Evolutionary conservation across 2,113 vertebrate species (phyloP).

Genomic region (Rhinolophus sinicus): DNA sequence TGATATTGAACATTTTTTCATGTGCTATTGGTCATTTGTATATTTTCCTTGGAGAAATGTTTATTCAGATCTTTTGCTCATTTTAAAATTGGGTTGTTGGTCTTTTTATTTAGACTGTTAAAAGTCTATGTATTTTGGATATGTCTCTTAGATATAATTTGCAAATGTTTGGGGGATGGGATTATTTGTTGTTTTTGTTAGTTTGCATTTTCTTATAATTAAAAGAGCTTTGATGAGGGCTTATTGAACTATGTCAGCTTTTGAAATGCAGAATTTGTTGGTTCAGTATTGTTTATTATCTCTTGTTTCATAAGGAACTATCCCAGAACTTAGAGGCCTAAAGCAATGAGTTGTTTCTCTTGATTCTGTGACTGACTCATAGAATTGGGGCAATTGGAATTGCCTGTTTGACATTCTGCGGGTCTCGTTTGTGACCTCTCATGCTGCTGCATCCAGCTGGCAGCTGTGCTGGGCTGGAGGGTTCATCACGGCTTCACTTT

Average conservation of each 20-base stretch:
- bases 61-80: not conserved
- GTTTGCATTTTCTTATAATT: slow-evolving; percentile 8
- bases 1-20: not conserved
- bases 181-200: not conserved
- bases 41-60: not conserved
- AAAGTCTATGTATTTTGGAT: not conserved
- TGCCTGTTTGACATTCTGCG: not conserved
- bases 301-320: not conserved
- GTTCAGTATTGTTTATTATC: not conserved
- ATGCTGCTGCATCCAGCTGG: not conserved
- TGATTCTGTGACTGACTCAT: not conserved
- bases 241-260: not conserved
- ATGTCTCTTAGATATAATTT: not conserved
- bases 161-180: not conserved
- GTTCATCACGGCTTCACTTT: not conserved
- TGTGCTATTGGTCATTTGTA: not conserved
- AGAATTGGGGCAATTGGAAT: not conserved
- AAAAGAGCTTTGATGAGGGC: not conserved
- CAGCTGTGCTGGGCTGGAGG: not conserved
- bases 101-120: not conserved
- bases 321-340: not conserved
- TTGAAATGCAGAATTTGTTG: not conserved
- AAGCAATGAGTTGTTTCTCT: not conserved
- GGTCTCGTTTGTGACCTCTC: not conserved
- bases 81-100: not conserved